Evolutionary conservation across 2,797 vertebrate species (phyloP), one percentile per base, ranked within the genome.

Genomic region (Ciconia nigra): DNA sequence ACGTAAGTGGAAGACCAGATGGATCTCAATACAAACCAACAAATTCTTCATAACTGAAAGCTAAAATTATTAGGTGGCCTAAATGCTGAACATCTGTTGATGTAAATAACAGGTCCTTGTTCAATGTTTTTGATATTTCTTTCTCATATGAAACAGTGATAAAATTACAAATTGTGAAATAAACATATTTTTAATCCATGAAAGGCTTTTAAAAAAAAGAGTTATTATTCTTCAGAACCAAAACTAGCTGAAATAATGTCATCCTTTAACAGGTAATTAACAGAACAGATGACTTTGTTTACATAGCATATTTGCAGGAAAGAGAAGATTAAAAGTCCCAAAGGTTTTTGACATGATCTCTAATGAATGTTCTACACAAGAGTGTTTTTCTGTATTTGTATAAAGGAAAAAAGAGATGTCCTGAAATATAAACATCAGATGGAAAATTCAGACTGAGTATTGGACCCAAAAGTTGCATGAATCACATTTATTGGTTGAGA

Each of bases 71-170:
- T 98, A 97, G 83, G 78, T 95, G 92, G 89, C 79, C 94, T 97
- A 97, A 98, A 97, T 80, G 69, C 79, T 96, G 94, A 98, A 98
- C 97, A 98, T 97, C 97, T 98, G 97, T 97, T 98, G 91, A 96
- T 97, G 93, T 96, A 97, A 98, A 97, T 96, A 98, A 84, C 89
- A 96, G 72, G 95, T 96, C 87, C 87, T 94, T 62, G 47, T 95
- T 92, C 87, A 94, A 89, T 85, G 78, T 92, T 97, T 96, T 94
- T 96, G 88, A 95, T 63, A 5, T 96, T 96, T 96, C 78, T 71
- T 98, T 98, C 82, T 90, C 89, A 82, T 90, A 90, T 79, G 89
- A 97, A 97, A 85, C 63, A 70, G 44, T 96, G 94, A 89, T 96
- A 73, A 97, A 98, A 96, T 95, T 88, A 41, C 63, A 94, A 81